These are phyloP conservation scores for Danio aesculapii DNA, from an alignment of 2,797 vertebrate species.

Conservation along the genomic window DNA sequence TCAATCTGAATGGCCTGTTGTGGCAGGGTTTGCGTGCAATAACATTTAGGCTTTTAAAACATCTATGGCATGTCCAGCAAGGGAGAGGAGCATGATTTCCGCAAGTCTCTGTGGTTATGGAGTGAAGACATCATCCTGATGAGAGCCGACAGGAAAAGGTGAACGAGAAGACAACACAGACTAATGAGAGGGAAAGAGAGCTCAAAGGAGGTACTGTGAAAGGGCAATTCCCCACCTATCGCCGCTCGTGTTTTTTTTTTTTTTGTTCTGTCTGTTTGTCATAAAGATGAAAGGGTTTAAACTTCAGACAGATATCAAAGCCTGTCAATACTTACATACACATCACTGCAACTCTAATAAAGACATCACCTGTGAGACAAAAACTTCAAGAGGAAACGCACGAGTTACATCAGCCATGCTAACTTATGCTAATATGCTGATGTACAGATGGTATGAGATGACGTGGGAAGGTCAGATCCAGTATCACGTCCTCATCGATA, in stretches of 20 bases:
- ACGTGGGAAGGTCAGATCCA: conserved; percentile 24
- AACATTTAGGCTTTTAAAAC: conserved; percentile 13
- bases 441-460: conserved; percentile 17
- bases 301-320: conserved; percentile 49
- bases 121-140: conserved; percentile 51
- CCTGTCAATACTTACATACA: conserved; percentile 37
- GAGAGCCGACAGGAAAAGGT: conserved; percentile 32
- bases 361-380: conserved; percentile 46
- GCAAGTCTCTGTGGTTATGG: background rate
- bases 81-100: conserved; percentile 11
- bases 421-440: conserved; percentile 31
- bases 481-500: conserved; percentile 24
- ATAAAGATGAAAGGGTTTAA: conserved; percentile 55
- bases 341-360: conserved; percentile 12
- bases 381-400: conserved; percentile 32
- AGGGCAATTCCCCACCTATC: conserved; percentile 47
- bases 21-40: background rate
- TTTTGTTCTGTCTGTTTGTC: conserved; percentile 43
- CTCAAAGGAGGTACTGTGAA: conserved; percentile 10
- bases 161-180: conserved; percentile 29
- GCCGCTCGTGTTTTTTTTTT: background rate
- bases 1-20: background rate
- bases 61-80: background rate
- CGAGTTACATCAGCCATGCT: conserved; percentile 22
- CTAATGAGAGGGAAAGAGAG: conserved; percentile 17